Base-by-base conservation (phyloP, 2,797 vertebrate species). In the Megalops cyprinoides region DNA sequence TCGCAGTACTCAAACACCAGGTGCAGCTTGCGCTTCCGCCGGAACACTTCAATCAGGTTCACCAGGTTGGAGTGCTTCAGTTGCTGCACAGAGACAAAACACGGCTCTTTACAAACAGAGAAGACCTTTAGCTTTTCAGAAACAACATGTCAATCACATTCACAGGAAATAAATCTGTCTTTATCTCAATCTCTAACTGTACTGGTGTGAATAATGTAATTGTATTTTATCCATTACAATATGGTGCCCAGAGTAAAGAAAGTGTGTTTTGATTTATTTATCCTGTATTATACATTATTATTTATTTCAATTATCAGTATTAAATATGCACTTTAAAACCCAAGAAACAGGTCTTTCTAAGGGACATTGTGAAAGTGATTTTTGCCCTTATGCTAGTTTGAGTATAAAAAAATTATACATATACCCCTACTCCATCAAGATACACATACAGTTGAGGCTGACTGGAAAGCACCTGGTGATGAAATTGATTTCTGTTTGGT, bases 1-100 rank as follows among this genome's bases (percentile, higher is more conserved):
- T 98, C 97, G 0, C 98, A 99, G 91, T 97, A 99, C 78, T 99
- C 98, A 0, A 99, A 97, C 79, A 99, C 98, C 74, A 99, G 91
- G 88, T 99, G 98, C 37, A 99, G 96, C 82, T 94, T 96, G 83
- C 97, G 86, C 79, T 97, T 98, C 49, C 95, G 95, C 31, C 97
- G 90, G 85, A 99, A 99, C 85, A 99, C 98, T 60, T 99, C 98
- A 46, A 98, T 95, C 81, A 99, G 95, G 81, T 94, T 98, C 78
- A 99, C 97, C 80, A 99, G 94, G 91, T 99, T 99, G 86, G 95
- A 93, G 86, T 99, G 98, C 74, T 98, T 98, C 87, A 99, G 95
- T 96, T 96, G 97, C 98, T 99, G 94, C 28, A 85, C 83, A 88
- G 20, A 87, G 34, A 85, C 75, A 1, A 44, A n/a, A 74, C 0